Percentiles rank a stretch among this genome's conserved stretches.
Conservation (phyloP, 2,113 vertebrate species). For the Mola mola region DNA sequence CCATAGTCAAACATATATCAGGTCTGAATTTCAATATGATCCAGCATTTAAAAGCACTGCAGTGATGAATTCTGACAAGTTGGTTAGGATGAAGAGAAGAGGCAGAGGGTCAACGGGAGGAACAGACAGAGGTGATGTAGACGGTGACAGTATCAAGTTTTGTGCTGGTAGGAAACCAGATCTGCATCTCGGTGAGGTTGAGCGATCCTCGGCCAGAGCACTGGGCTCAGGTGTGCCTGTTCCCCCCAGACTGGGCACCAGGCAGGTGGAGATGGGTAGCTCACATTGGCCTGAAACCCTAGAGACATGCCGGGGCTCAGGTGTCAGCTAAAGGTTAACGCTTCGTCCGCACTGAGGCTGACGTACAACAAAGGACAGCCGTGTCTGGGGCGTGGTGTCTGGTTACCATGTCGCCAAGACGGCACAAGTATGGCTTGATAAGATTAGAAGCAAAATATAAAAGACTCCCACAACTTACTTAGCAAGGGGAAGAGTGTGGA, state of each 20-base stretch:
- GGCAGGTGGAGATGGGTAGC: conserved; percentile 59
- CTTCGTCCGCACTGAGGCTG: conserved; percentile 64
- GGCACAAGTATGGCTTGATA: conserved; percentile 36
- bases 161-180: conserved; percentile 72
- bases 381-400: conserved; percentile 52
- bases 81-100: conserved; percentile 33
- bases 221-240: conserved; percentile 73
- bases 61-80: conserved; percentile 16
- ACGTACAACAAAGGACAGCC: conserved; percentile 70
- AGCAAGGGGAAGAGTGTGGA: background rate
- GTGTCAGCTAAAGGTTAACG: conserved; percentile 73
- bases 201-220: conserved; percentile 62
- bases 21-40: conserved; percentile 24
- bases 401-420: conserved; percentile 58
- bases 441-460: conserved; percentile 49
- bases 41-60: conserved; percentile 16
- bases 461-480: conserved; percentile 3
- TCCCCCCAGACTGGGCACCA: conserved; percentile 47
- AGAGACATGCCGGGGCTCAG: conserved; percentile 65
- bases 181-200: conserved; percentile 65
- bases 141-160: conserved; percentile 66
- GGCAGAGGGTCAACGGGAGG: conserved; percentile 47
- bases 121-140: conserved; percentile 41
- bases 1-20: conserved; percentile 40
- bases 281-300: conserved; percentile 74